Conservation (phyloP, 2,113 vertebrate genomes). For the Holacanthus passer region DNA sequence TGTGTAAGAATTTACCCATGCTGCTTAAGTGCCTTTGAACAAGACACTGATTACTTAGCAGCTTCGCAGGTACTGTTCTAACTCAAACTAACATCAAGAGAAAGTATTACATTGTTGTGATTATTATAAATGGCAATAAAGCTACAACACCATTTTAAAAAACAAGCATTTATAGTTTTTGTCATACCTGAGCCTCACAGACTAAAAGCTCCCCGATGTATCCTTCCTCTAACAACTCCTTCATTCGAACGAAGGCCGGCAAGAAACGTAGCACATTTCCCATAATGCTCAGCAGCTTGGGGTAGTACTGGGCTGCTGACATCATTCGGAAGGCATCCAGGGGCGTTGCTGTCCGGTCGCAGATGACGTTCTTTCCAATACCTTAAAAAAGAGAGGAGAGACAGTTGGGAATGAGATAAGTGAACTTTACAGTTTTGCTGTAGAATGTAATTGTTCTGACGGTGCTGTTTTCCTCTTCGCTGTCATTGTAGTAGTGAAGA, state of each 20-base stretch:
- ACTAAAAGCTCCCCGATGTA: constrained; percentile 96
- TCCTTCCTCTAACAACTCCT: constrained; percentile 95
- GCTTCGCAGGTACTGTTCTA: neutral
- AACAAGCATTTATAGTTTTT: neutral
- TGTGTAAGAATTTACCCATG: neutral
- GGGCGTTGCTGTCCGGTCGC: constrained; percentile 95
- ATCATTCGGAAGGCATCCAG: constrained; percentile 98
- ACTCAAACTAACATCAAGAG: neutral
- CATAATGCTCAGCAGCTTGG: constrained; percentile 99
- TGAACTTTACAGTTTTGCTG: neutral
- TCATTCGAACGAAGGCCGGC: constrained; percentile 96
- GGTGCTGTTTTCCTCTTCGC: neutral
- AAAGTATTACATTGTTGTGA: neutral
- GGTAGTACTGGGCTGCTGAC: constrained; percentile 98
- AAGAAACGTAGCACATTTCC: constrained; percentile 97
- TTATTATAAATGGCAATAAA: neutral
- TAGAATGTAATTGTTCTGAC: neutral
- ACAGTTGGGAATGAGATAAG: neutral
- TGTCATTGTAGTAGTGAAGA: neutral
- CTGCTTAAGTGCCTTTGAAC: neutral
- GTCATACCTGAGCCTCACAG: constrained; percentile 89
- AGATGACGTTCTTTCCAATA: constrained; percentile 98
- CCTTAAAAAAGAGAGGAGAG: constrained; percentile 80
- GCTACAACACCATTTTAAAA: neutral
- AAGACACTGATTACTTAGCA: neutral